Evolutionary conservation across 2,888 invertebrate genomes (phyloP), one percentile per base, ranked within the genome.

Genomic region (Invenusta paracnida): DNA sequence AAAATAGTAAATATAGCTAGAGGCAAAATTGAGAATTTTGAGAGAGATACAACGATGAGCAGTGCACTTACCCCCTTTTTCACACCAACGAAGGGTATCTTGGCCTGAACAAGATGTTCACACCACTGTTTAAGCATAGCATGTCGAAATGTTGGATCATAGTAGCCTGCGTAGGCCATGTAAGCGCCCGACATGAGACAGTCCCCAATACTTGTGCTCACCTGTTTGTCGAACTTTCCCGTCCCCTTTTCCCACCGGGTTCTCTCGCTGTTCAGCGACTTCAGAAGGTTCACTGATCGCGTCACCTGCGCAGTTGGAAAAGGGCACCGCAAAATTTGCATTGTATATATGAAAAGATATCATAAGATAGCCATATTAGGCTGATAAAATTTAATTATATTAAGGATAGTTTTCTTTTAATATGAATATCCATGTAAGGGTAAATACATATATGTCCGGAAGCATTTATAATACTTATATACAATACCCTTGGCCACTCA

Each of bases 181-280:
- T 99, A 99, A 0, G 99, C 99, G n/a, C 98, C 96, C 0, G 97
- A 97, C 11, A 99, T 92, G 0, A 98, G 93, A 23, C 97, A 97
- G 91, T 99, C 98, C 29, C 98, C 91, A 86, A 98, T 95, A 89
- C 99, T 97, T 11, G 99, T 99, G 66, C 97, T 96, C 98, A 99
- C 99, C 92, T 99, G 99, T 30, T 96, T 96, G 90, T 96, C 95
- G 93, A 99, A 99, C 0, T 98, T 97, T 92, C 98, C 98, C 89
- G 97, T 97, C 86, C 97, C 96, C 0, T 95, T 94, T 91, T 98
- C 98, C 99, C 99, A 99, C 88, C 99, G 94, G 90, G 97, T 96
- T 84, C 97, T 94, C 92, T 99, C 99, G 90, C 96, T 96, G 84
- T 96, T 96, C 90, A 99, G 93, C 85, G 96, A 97, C 93, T 96